Evolutionary conservation across 2,113 vertebrate species (phyloP).

Genomic region (Indicator indicator): DNA sequence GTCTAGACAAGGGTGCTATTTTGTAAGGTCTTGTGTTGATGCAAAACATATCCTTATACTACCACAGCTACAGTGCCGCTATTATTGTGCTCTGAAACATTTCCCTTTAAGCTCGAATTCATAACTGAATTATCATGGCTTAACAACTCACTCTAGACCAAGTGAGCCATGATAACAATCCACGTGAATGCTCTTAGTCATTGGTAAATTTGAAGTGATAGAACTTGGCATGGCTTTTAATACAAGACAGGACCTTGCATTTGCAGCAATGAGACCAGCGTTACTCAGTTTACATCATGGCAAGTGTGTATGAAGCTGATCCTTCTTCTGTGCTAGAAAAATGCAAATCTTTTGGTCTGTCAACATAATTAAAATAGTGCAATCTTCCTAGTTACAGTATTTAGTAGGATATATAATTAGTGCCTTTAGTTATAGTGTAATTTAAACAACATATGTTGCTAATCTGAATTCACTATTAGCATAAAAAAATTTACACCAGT

Average conservation of each 20-base stretch:
- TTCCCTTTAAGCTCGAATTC: conserved; percentile 15
- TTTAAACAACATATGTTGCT: neutral
- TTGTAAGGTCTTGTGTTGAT: neutral
- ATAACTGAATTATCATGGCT: conserved; percentile 14
- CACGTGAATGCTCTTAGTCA: neutral
- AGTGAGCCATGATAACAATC: neutral
- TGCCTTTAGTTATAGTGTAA: neutral
- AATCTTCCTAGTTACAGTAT: neutral
- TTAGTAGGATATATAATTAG: neutral
- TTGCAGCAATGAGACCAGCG: neutral
- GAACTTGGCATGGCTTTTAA: neutral
- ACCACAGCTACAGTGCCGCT: neutral
- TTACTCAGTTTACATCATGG: neutral
- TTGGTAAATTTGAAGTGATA: neutral
- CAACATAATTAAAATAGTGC: neutral
- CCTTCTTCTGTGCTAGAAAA: neutral
- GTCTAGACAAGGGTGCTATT: neutral
- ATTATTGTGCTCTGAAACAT: neutral
- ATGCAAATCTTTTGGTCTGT: neutral
- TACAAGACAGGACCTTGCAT: neutral
- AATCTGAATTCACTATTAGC: neutral
- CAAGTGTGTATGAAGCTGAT: neutral
- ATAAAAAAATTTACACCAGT: neutral
- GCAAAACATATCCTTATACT: neutral
- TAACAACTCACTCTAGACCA: conserved; percentile 21